Evolutionary conservation across 1,140 invertebrate genomes (phyloP), one percentile per base, ranked within the genome.

Genomic region (Phenacoccus solenopsis): DNA sequence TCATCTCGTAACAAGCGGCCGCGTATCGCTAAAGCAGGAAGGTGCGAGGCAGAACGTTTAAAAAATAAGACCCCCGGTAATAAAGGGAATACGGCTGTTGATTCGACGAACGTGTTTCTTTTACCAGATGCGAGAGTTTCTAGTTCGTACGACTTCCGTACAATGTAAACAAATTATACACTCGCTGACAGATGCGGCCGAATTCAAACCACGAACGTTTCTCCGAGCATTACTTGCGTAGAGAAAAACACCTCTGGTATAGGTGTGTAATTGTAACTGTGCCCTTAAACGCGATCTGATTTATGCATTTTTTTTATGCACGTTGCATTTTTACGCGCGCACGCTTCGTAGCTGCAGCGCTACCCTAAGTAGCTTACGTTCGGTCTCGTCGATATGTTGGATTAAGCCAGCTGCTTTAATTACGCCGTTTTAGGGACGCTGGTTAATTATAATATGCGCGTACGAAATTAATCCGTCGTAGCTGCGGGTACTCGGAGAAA

Each of bases 41-140:
- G 38, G 38, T 49, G 20, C 16, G 38, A n/a, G 13, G 5, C 3
- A 49, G 20, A 49, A 49, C 38, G 38, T 49, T 49, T 49, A 49
- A 49, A 49, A n/a, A 49, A 49, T 10, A 49, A 32, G 30, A 32
- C 30, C 30, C 38, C 38, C 38, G 5, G 5, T 49, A n/a, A 49
- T 16, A 49, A 3, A 9, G 38, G 20, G 20, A 49, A 49, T 10
- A 49, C 20, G 38, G 16, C 3, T 49, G 38, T 49, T 49, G 38
- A 49, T 49, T 49, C 38, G 38, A 49, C 38, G 38, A 49, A 49
- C 38, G 38, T 49, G 38, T 49, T 49, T 49, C 38, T 49, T 49
- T 49, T 49, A 49, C 38, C 38, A 49, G 38, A 49, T 49, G 38
- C 38, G 38, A 49, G n/a, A n/a, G 38, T 49, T 49, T 49, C 38